Percentiles rank a stretch among this genome's conserved stretches.
Evolutionary conservation across 2,113 vertebrate genomes (phyloP).

Genomic region (Gnathonemus echidnorhynchus): DNA sequence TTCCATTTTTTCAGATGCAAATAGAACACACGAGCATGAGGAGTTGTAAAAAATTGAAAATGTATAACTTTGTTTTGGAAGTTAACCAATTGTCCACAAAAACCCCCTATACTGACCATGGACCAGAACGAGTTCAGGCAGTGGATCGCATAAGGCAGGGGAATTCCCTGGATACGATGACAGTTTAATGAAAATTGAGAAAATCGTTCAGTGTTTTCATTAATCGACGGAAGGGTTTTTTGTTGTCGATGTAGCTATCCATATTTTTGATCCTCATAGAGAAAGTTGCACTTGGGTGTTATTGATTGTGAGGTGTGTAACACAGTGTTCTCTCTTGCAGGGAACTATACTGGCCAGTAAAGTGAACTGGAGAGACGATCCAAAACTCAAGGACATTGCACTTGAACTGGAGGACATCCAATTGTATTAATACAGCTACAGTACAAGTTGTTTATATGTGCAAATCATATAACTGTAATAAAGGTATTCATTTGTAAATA

Average conservation of each 20-base stretch:
- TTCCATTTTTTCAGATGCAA: not conserved
- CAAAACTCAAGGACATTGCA: slow-evolving; percentile 51
- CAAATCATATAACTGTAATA: not conserved
- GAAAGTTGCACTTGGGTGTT: not conserved
- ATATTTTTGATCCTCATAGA: not conserved
- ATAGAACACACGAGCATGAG: not conserved
- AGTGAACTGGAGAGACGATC: slow-evolving; percentile 64
- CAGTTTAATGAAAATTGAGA: not conserved
- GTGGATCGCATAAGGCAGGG: not conserved
- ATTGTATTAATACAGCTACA: not conserved
- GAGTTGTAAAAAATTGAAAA: not conserved
- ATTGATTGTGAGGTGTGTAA: not conserved
- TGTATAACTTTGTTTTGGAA: not conserved
- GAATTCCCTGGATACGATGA: not conserved
- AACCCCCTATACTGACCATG: not conserved
- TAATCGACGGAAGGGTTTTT: not conserved
- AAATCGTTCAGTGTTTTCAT: not conserved
- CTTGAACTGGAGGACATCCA: slow-evolving; percentile 57
- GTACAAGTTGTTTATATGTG: not conserved
- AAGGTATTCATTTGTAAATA: not conserved
- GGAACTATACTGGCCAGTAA: slow-evolving; percentile 59
- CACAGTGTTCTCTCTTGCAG: slow-evolving; percentile 36
- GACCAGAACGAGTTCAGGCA: not conserved
- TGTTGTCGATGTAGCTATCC: not conserved
- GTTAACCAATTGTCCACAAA: not conserved